Evolutionary conservation across 2,888 invertebrate species (phyloP).

Genomic region (Thumatha senex): DNA sequence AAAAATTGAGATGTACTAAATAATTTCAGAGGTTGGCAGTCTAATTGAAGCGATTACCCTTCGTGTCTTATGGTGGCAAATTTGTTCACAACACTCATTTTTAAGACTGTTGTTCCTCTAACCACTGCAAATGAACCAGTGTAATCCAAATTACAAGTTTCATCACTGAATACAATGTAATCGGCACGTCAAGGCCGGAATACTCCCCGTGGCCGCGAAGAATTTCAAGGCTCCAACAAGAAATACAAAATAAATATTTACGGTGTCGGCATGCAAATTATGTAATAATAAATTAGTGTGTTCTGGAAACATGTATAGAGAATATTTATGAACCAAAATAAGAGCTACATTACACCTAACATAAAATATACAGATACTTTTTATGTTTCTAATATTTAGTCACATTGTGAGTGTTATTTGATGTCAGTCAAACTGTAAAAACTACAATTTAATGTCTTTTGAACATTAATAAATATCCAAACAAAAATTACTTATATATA

Average conservation of each 20-base stretch:
- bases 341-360: conserved; percentile 2
- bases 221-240: conserved; percentile 23
- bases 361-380: background rate
- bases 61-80: too few species aligned
- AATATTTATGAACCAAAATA: conserved; percentile 15
- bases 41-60: too few species aligned
- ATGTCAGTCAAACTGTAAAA: too few species aligned
- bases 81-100: too few species aligned
- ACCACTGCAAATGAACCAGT: conserved; percentile 6
- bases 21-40: too few species aligned
- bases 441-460: too few species aligned
- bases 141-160: conserved; percentile 10
- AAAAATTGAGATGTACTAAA: too few species aligned
- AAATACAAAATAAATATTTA: conserved; percentile 25
- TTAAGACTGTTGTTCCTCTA: background rate
- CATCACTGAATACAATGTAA: conserved; percentile 13
- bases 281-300: conserved; percentile 14
- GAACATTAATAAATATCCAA: too few species aligned
- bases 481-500: too few species aligned
- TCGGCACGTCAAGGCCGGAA: conserved; percentile 27
- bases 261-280: conserved; percentile 19
- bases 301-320: conserved; percentile 12
- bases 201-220: conserved; percentile 26
- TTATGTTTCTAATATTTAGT: background rate
- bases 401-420: background rate